Percentiles rank a stretch among this genome's conserved stretches.
Conservation (phyloP, 2,888 invertebrate species). For the Apomyelois bistriatella region DNA sequence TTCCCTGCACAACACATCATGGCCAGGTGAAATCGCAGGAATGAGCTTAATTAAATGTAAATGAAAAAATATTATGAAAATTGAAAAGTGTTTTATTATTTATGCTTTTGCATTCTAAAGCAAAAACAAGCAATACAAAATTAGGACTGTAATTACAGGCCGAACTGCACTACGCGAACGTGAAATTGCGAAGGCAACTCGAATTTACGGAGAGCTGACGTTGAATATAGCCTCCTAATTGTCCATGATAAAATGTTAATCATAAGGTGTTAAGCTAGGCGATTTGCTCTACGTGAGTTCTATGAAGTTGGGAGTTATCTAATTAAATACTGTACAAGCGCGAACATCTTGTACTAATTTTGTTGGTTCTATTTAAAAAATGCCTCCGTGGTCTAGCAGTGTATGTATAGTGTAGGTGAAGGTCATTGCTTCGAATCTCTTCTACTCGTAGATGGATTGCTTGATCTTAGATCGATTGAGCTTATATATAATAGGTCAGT, state of each 20-base stretch:
- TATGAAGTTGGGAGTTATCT: background rate
- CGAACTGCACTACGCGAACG: constrained; percentile 8
- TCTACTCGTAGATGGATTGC: too few relatives aligned
- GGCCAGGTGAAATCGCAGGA: too few relatives aligned
- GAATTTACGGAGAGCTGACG: constrained; percentile 10
- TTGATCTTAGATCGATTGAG: too few relatives aligned
- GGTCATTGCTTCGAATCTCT: too few relatives aligned
- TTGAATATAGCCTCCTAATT: constrained; percentile 9
- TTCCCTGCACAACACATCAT: too few relatives aligned
- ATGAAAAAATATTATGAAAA: too few relatives aligned
- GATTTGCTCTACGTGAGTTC: background rate
- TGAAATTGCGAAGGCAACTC: constrained; percentile 9
- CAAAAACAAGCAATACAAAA: constrained; percentile 4
- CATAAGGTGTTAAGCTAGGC: background rate
- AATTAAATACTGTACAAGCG: background rate
- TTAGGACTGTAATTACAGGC: constrained; percentile 10
- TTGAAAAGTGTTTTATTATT: background rate
- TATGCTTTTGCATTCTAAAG: background rate
- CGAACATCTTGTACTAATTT: background rate
- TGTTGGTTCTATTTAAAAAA: too few relatives aligned
- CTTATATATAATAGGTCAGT: too few relatives aligned
- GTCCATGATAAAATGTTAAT: constrained; percentile 4
- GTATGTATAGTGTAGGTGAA: too few relatives aligned
- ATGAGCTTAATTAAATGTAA: too few relatives aligned
- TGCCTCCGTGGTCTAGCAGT: too few relatives aligned